Evolutionary conservation across 2,797 vertebrate species (phyloP), one percentile per base, ranked within the genome.

Genomic region (Xiphophorus birchmanni): DNA sequence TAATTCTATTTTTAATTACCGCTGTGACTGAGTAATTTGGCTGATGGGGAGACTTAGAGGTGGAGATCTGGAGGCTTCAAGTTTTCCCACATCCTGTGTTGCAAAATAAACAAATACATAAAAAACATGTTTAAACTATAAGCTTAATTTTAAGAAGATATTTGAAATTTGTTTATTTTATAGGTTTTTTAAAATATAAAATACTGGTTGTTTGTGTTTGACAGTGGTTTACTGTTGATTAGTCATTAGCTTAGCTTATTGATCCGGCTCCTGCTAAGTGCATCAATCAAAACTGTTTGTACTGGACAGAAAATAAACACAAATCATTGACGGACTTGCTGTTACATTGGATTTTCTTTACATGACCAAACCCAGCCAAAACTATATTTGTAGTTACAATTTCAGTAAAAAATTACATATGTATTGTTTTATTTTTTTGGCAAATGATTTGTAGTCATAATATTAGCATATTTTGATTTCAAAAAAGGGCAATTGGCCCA

Each of bases 271-370:
- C 75, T 63, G 75, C 56, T 63, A 47, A 17, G 42, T 35, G 29
- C 56, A 76, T 76, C 75, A 76, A 47, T 76, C 58, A 29, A 76
- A 47, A 63, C 56, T 63, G 56, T 44, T 60, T 60, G 52, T 45
- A 47, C 56, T 13, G 75, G 18, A 29, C 75, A 63, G 56, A 63
- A 47, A 45, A 45, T 76, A 54, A n/a, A 76, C 32, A 63, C 42
- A 63, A 76, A 47, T 60, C n/a, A 45, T 47, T 63, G 75, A 76
- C 42, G 5, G 56, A 47, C 56, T 63, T 76, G 42, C 75, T 67
- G 29, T 37, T 23, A 65, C 21, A 48, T 37, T 50, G 32, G 42
- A 76, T 76, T 48, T 76, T 21, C 75, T 48, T 26, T 65, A 48
- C 21, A 37, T 48, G 75, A 65, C 37, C n/a, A 37, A 71, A 26